These are phyloP conservation scores for Notothenia coriiceps DNA, from an alignment of 2,113 vertebrate genomes.

Conservation along the genomic window DNA sequence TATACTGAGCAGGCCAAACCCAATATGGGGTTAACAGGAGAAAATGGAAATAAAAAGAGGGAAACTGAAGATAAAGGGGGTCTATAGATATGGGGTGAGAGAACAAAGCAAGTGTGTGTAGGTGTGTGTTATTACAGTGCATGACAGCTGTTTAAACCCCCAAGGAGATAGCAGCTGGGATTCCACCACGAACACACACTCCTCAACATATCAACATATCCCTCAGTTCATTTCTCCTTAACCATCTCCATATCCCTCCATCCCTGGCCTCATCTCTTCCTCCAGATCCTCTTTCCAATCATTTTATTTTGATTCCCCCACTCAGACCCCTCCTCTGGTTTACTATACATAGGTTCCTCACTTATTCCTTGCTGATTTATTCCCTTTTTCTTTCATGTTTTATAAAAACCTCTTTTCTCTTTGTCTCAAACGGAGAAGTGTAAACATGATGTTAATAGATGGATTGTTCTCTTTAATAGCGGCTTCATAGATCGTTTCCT, in stretches of 20 bases:
- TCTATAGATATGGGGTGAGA: slow-evolving; percentile 67
- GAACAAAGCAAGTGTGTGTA: slow-evolving; percentile 65
- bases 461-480: not conserved
- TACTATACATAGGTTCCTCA: not conserved
- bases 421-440: slow-evolving; percentile 20
- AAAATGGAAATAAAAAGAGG: slow-evolving; percentile 29
- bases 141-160: slow-evolving; percentile 90
- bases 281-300: slow-evolving; percentile 41
- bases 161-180: slow-evolving; percentile 88
- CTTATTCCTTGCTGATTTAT: not conserved
- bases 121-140: slow-evolving; percentile 86
- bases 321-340: slow-evolving; percentile 21
- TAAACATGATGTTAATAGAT: not conserved
- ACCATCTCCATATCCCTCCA: slow-evolving; percentile 67
- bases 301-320: slow-evolving; percentile 42
- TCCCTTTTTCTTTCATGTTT: slow-evolving; percentile 3
- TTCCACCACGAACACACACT: slow-evolving; percentile 74
- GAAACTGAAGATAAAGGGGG: slow-evolving; percentile 3
- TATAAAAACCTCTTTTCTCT: not conserved
- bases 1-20: slow-evolving; percentile 60
- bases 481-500: not conserved
- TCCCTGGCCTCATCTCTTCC: slow-evolving; percentile 68
- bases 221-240: slow-evolving; percentile 68
- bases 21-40: slow-evolving; percentile 5
- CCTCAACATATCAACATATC: slow-evolving; percentile 59